Conservation (phyloP, 2,888 invertebrate genomes). For the Aleiodes alternator region DNA sequence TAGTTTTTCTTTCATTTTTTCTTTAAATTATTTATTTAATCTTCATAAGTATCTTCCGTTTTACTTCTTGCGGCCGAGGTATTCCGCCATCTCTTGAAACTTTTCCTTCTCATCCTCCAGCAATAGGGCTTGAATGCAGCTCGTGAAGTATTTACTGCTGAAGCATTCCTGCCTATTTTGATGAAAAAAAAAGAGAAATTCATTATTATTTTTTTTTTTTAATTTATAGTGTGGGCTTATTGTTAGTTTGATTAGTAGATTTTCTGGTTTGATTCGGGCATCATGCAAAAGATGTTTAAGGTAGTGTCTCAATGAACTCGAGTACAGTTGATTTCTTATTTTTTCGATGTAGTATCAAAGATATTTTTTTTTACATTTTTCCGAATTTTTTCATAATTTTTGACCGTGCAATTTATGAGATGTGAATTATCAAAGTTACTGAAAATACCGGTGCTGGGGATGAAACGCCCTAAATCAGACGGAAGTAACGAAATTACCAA, state of each 20-base stretch:
- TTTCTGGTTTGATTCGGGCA: neutral
- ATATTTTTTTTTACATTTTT: too few relatives aligned
- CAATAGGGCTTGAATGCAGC: slow-evolving; percentile 87
- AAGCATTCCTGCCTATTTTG: slow-evolving; percentile 85
- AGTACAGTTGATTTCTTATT: too few relatives aligned
- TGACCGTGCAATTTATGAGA: too few relatives aligned
- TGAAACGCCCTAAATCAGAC: too few relatives aligned
- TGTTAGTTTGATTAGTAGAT: slow-evolving; percentile 37
- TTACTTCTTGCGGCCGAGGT: slow-evolving; percentile 81
- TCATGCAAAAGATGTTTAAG: neutral
- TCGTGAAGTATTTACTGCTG: slow-evolving; percentile 87
- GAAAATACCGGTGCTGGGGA: too few relatives aligned
- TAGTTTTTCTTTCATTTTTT: neutral
- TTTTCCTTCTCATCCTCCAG: slow-evolving; percentile 86
- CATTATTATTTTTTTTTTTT: neutral
- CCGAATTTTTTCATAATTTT: too few relatives aligned
- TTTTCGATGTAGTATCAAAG: too few relatives aligned
- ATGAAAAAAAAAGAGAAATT: slow-evolving; percentile 38
- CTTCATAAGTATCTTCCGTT: slow-evolving; percentile 59
- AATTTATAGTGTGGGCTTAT: slow-evolving; percentile 42
- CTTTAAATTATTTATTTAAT: neutral
- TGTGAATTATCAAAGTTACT: too few relatives aligned
- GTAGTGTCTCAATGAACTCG: too few relatives aligned
- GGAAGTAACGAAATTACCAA: too few relatives aligned
- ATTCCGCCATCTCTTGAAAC: slow-evolving; percentile 87